Conservation (phyloP, 2,797 vertebrate species). For the Propithecus deckenii region DNA sequence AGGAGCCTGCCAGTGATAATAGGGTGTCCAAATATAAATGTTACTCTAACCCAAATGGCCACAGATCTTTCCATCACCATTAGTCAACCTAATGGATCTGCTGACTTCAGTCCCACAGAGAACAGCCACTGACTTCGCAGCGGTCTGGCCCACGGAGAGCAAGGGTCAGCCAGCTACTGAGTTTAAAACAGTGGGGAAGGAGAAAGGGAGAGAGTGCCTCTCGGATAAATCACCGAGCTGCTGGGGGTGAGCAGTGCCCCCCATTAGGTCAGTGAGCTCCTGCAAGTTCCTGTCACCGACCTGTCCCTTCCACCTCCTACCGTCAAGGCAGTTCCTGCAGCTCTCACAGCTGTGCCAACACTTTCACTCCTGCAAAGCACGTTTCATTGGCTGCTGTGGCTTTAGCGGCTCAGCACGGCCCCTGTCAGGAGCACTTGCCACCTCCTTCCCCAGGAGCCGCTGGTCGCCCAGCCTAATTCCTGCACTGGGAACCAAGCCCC, state of each 20-base stretch:
- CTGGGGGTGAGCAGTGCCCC: not conserved
- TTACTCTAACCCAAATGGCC: conserved; percentile 57
- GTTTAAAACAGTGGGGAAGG: conserved; percentile 13
- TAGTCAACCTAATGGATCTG: conserved; percentile 66
- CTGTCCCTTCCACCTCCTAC: conserved; percentile 31
- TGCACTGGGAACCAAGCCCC: not conserved
- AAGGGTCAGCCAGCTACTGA: conserved; percentile 46
- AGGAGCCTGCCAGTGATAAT: conserved; percentile 37
- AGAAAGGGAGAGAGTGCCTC: not conserved
- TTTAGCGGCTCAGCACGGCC: not conserved
- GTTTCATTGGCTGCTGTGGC: not conserved
- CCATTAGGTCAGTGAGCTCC: not conserved
- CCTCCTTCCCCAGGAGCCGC: not conserved
- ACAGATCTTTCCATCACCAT: conserved; percentile 45
- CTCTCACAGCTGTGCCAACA: conserved; percentile 26
- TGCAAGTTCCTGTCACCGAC: not conserved
- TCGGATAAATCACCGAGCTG: not conserved
- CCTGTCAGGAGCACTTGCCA: not conserved
- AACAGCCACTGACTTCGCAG: not conserved
- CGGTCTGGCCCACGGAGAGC: not conserved
- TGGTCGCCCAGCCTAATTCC: not conserved
- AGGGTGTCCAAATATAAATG: conserved; percentile 65
- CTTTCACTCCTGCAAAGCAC: not conserved
- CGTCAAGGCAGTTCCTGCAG: not conserved
- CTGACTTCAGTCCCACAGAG: conserved; percentile 60